phyloP scores from a whole-genome alignment of 92 coral and sea anemone species.

The Hydrozoanthus gracilis region DNA sequence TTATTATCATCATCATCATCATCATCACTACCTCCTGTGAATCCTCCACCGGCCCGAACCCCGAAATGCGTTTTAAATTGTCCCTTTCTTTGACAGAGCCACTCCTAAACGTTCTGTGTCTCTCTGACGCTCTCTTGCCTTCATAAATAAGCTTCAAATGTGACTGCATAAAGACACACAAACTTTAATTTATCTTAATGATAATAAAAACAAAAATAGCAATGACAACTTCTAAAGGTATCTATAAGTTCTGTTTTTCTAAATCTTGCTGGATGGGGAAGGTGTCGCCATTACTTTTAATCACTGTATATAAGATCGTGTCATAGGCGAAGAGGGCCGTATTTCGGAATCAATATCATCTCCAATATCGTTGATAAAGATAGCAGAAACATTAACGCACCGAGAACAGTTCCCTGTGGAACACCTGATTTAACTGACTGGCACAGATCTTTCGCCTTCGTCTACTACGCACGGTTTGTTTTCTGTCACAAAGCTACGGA shows the following conservation, averaged over 20 bases:
- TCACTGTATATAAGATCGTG: too few relatives aligned
- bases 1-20: not conserved
- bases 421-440: too few relatives aligned
- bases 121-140: slow-evolving; percentile 66
- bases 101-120: slow-evolving; percentile 66
- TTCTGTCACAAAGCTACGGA: too few relatives aligned
- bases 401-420: too few relatives aligned
- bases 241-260: not conserved
- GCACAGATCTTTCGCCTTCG: too few relatives aligned
- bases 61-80: slow-evolving; percentile 66
- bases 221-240: not conserved
- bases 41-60: slow-evolving; percentile 90
- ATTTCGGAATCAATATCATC: too few relatives aligned
- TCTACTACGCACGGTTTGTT: too few relatives aligned
- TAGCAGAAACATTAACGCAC: too few relatives aligned
- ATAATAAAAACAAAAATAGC: not conserved
- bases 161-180: slow-evolving; percentile 46
- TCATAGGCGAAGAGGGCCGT: too few relatives aligned
- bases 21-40: slow-evolving; percentile 61
- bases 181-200: not conserved
- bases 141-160: slow-evolving; percentile 64
- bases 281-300: not conserved
- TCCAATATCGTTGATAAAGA: too few relatives aligned
- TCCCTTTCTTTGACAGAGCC: slow-evolving; percentile 70
- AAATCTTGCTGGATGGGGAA: not conserved